Evolutionary conservation across 2,888 invertebrate genomes (phyloP).

Genomic region (Crocallis elinguaria): DNA sequence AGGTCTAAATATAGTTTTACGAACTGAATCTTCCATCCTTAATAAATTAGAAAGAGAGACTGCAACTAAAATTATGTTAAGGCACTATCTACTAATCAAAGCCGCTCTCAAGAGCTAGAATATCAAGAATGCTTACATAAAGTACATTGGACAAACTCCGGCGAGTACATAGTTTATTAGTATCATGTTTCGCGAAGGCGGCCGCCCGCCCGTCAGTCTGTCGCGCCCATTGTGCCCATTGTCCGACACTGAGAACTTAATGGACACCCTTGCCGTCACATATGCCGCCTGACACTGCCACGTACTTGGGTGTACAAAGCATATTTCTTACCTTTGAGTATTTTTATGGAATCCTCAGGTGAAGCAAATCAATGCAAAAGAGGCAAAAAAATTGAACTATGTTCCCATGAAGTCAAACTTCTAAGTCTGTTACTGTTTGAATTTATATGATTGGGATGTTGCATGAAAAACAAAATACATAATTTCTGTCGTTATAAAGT

Average conservation of each 20-base stretch:
- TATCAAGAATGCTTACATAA: not conserved
- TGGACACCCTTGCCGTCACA: conserved; percentile 64
- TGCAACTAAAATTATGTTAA: not conserved
- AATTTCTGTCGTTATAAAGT: too few relatives aligned
- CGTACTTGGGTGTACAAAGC: conserved; percentile 9
- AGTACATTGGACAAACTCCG: too few relatives aligned
- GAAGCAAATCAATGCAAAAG: not conserved
- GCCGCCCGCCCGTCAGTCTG: conserved; percentile 52
- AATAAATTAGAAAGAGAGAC: too few relatives aligned
- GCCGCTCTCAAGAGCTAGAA: not conserved
- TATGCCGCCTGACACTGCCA: conserved; percentile 6
- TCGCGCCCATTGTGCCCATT: conserved; percentile 65
- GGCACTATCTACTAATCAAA: not conserved
- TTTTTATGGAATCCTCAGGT: not conserved
- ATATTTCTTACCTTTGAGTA: not conserved
- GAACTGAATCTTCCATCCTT: too few relatives aligned
- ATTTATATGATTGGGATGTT: too few relatives aligned
- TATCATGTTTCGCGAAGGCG: conserved; percentile 63
- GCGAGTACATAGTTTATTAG: conserved; percentile 40
- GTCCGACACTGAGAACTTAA: conserved; percentile 78
- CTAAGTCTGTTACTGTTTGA: too few relatives aligned
- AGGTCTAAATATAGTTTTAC: too few relatives aligned
- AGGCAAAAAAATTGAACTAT: too few relatives aligned
- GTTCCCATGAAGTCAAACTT: too few relatives aligned
- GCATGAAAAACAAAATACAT: too few relatives aligned